phyloP scores from a whole-genome alignment of 2,113 vertebrate species.

The Stomatorhinus ivindoensis region DNA sequence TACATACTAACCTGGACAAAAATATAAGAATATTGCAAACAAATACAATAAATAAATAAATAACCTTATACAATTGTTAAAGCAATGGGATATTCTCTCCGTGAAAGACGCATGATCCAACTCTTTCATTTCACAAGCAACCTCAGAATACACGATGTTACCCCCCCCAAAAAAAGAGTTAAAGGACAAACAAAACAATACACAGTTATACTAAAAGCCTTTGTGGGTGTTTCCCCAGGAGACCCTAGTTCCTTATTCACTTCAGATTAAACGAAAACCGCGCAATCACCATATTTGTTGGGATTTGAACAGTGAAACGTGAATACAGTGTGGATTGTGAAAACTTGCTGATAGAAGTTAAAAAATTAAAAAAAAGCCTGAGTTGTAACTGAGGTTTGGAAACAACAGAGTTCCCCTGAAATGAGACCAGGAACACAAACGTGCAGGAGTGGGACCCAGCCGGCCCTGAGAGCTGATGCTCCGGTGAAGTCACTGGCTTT shows the following conservation, averaged over 20 bases:
- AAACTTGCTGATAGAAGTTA: neutral
- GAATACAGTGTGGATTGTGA: neutral
- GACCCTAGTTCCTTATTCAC: neutral
- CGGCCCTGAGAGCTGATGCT: neutral
- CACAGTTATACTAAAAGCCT: neutral
- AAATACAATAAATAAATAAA: slow-evolving; percentile 7
- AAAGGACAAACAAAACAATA: neutral
- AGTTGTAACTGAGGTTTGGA: slow-evolving; percentile 12
- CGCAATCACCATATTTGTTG: neutral
- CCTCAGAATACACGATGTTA: neutral
- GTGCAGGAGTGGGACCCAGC: neutral
- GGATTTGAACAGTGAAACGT: neutral
- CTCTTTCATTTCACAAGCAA: neutral
- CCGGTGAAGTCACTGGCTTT: neutral
- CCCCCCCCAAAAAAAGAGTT: neutral
- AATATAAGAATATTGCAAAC: neutral
- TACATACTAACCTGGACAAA: neutral
- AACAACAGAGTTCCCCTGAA: slow-evolving; percentile 5
- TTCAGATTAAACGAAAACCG: neutral
- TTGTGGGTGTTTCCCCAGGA: neutral
- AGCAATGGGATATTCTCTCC: neutral
- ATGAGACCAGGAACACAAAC: neutral
- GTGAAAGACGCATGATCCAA: neutral
- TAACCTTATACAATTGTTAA: slow-evolving; percentile 4
- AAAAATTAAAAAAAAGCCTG: slow-evolving; percentile 11